Conservation (phyloP, 2,888 invertebrate species). For the Lamellibrachia satsuma region DNA sequence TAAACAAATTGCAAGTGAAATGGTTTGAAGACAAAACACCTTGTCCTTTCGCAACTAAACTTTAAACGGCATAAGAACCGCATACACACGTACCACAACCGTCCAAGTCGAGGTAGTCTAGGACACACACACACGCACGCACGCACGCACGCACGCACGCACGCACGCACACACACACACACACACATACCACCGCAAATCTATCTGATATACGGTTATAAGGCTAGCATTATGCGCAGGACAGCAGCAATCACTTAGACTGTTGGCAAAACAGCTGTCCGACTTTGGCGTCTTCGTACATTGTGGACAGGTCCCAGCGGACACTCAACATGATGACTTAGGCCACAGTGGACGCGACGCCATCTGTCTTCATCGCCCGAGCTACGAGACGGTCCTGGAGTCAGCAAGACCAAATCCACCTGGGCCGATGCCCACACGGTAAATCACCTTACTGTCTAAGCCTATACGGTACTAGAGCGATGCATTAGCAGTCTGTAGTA, state of each 20-base stretch:
- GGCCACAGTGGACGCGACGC: neutral
- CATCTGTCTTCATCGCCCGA: slow-evolving; percentile 13
- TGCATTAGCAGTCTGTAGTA: neutral
- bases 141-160: too few relatives aligned
- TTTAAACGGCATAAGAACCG: too few relatives aligned
- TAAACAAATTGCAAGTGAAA: too few relatives aligned
- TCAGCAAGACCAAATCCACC: neutral
- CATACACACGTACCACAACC: too few relatives aligned
- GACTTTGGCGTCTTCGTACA: neutral
- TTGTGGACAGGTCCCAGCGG: neutral
- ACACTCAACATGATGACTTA: neutral
- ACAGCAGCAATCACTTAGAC: neutral
- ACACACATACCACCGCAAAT: neutral
- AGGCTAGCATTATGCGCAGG: neutral
- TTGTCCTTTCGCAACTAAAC: too few relatives aligned
- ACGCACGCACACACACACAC: too few relatives aligned
- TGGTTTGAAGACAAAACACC: too few relatives aligned
- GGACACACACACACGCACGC: too few relatives aligned
- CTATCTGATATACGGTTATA: neutral
- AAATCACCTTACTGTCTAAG: neutral
- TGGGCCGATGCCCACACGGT: neutral
- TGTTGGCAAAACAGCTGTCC: neutral
- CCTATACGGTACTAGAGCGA: neutral
- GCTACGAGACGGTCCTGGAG: neutral
- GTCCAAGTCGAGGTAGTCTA: too few relatives aligned